Percentiles rank a stretch among this genome's conserved stretches.
phyloP scores from a whole-genome alignment of 2,113 vertebrate genomes.

The Mola mola region DNA sequence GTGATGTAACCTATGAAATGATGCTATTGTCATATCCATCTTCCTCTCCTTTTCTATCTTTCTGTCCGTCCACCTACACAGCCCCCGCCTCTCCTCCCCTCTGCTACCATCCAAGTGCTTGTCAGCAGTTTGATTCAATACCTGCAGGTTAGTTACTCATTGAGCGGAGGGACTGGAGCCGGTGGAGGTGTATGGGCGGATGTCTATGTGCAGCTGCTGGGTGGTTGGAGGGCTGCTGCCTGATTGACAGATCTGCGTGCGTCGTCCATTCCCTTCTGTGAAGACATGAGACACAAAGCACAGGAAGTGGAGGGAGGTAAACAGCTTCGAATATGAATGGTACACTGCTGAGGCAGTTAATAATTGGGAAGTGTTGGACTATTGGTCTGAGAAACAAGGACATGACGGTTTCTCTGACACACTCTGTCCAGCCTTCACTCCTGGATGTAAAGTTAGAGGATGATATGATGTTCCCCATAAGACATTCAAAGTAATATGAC shows the following conservation, averaged over 20 bases:
- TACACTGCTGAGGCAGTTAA: conserved; percentile 75
- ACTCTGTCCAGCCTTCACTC: conserved; percentile 1
- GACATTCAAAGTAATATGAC: background rate
- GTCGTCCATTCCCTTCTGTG: conserved; percentile 75
- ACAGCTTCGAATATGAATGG: conserved; percentile 71
- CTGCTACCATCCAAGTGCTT: conserved; percentile 56
- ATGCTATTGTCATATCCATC: conserved; percentile 71
- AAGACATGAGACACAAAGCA: conserved; percentile 75
- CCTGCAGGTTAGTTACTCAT: conserved; percentile 84
- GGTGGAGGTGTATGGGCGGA: conserved; percentile 73
- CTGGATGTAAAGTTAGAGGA: background rate
- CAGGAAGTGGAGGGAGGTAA: conserved; percentile 76
- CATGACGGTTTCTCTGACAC: conserved; percentile 24
- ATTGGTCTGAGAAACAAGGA: conserved; percentile 56
- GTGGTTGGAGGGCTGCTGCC: conserved; percentile 32
- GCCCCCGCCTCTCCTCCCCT: conserved; percentile 9
- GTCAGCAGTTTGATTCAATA: conserved; percentile 83
- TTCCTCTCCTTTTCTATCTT: conserved; percentile 55
- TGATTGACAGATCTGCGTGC: conserved; percentile 81
- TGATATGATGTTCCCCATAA: conserved; percentile 10
- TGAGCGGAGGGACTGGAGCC: conserved; percentile 71
- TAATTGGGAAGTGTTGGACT: conserved; percentile 78
- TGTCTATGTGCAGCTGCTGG: conserved; percentile 60
- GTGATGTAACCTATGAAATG: conserved; percentile 69
- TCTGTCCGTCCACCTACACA: conserved; percentile 67